A percentile compares a stretch with the other conserved stretches of the same genome.
phyloP scores from a whole-genome alignment of 92 coral and sea anemone genomes.

The Umimayanthus chanpuru region DNA sequence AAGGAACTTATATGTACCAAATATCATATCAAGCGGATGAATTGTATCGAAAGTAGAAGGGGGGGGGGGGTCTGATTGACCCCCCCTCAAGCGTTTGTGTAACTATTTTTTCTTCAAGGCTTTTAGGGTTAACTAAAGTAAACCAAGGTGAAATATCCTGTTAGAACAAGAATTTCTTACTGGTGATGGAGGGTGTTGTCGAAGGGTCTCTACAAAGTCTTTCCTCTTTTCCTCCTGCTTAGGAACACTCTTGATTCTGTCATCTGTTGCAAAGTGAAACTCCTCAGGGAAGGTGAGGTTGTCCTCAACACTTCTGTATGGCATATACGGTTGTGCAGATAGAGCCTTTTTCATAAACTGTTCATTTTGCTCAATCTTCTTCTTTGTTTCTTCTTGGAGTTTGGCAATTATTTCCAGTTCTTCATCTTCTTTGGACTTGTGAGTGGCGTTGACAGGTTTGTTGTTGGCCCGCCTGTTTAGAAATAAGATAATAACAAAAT shows the following conservation, averaged over 20 bases:
- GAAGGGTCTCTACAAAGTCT: slow-evolving; percentile 75
- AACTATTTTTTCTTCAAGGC: too few relatives aligned
- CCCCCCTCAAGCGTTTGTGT: too few relatives aligned
- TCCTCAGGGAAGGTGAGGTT: slow-evolving; percentile 80
- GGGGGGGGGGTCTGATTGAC: too few relatives aligned
- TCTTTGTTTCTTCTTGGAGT: slow-evolving; percentile 69
- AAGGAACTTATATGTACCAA: too few relatives aligned
- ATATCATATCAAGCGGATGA: too few relatives aligned
- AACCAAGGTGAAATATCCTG: too few relatives aligned
- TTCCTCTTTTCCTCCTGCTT: slow-evolving; percentile 62
- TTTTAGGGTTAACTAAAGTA: too few relatives aligned
- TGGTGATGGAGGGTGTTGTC: slow-evolving; percentile 95
- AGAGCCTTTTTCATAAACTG: slow-evolving; percentile 93
- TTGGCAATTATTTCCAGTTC: slow-evolving; percentile 85
- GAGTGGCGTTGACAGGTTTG: slow-evolving; percentile 46
- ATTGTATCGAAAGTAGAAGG: too few relatives aligned
- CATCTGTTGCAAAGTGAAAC: slow-evolving; percentile 94
- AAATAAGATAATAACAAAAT: neutral
- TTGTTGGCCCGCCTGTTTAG: slow-evolving; percentile 56
- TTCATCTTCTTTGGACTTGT: slow-evolving; percentile 75
- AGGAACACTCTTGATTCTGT: slow-evolving; percentile 61
- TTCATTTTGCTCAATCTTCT: slow-evolving; percentile 75
- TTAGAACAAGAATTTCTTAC: slow-evolving; percentile 53
- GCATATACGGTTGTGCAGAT: slow-evolving; percentile 71
- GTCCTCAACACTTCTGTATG: slow-evolving; percentile 75